A percentile compares a stretch with the other conserved stretches of the same genome.
Evolutionary conservation across 1,140 invertebrate species (phyloP).

Genomic region (Drosophila punjabiensis): DNA sequence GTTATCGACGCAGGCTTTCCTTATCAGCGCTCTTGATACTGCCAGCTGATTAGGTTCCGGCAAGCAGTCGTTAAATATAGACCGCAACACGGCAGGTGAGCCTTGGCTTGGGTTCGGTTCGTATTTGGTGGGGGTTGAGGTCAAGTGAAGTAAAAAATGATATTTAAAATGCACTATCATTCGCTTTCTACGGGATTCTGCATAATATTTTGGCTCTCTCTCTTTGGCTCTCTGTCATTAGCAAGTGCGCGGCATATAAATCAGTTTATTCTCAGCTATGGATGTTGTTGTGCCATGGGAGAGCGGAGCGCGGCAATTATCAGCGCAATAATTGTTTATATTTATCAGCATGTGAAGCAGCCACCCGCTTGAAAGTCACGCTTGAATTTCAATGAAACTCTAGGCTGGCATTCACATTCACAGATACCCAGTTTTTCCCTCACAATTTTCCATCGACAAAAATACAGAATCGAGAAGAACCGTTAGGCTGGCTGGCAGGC

Average conservation of each 20-base stretch:
- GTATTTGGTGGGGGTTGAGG: slow-evolving; percentile 15
- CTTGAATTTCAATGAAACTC: slow-evolving; percentile 69
- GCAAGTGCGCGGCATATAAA: slow-evolving; percentile 42
- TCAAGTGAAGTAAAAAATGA: slow-evolving; percentile 30
- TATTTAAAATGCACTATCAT: slow-evolving; percentile 43
- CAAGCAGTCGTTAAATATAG: slow-evolving; percentile 40
- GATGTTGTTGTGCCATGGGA: slow-evolving; percentile 49
- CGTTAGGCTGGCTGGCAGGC: slow-evolving; percentile 52
- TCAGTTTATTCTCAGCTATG: slow-evolving; percentile 12
- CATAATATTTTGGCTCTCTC: slow-evolving; percentile 38
- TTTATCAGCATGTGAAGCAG: slow-evolving; percentile 62
- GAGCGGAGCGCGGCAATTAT: slow-evolving; percentile 65
- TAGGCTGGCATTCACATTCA: slow-evolving; percentile 20
- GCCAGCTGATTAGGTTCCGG: slow-evolving; percentile 54
- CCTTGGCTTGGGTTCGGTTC: slow-evolving; percentile 10
- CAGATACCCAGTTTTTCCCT: slow-evolving; percentile 44
- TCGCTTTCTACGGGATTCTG: slow-evolving; percentile 20
- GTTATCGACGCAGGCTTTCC: slow-evolving; percentile 47
- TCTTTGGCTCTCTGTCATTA: slow-evolving; percentile 12
- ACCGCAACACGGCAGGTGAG: slow-evolving; percentile 20
- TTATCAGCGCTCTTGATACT: slow-evolving; percentile 68
- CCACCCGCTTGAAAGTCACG: slow-evolving; percentile 69
- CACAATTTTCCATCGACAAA: slow-evolving; percentile 69
- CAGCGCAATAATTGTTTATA: slow-evolving; percentile 77
- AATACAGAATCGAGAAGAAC: slow-evolving; percentile 27